Base-by-base conservation (phyloP, 2,797 vertebrate species). In the Chelon labrosus region DNA sequence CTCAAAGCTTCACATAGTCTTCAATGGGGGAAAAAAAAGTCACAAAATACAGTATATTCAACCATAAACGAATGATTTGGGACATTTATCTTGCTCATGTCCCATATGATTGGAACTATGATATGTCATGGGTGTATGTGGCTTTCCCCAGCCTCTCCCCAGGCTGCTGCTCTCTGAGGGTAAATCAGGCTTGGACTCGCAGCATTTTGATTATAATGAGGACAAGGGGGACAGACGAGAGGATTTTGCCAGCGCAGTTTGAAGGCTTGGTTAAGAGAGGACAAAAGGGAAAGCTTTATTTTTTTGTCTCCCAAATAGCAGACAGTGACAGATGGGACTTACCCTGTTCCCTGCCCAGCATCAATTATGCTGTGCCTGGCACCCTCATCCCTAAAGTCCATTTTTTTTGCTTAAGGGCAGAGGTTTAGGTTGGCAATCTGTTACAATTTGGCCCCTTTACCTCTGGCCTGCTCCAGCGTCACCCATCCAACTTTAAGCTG, bases 331-430 rank as follows among this genome's bases (percentile, higher is more conserved):
- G 89, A 93, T 93, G 93, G 93, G 85, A 83, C 66, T 66, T 54
- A 82, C 80, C 74, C 79, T 67, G 80, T 72, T 81, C 76, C 60
- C 69, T 49, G 51, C 62, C 58, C 64, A 67, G 73, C 77, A 86
- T 91, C 83, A 83, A 80, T 91, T 91, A 93, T 85, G 59, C 75
- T 55, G 65, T 75, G 80, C 89, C 91, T 92, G 91, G 86, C 91
- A 90, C 73, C 82, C 65, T 78, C 58, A 63, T 87, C 82, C 70
- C 74, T 70, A 70, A 89, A 89, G 81, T 88, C 80, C 41, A 63
- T 77, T 49, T 79, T 44, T 74, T 88, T 78, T 73, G 70, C 63
- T 87, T 70, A 73, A 84, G 70, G 84, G 75, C 75, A 80, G 65
- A 49, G 85, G 82, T 85, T 78, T 81, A 79, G 79, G 55, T 78